Evolutionary conservation across 2,888 invertebrate genomes (phyloP).

Genomic region (Stenodema calcarata): DNA sequence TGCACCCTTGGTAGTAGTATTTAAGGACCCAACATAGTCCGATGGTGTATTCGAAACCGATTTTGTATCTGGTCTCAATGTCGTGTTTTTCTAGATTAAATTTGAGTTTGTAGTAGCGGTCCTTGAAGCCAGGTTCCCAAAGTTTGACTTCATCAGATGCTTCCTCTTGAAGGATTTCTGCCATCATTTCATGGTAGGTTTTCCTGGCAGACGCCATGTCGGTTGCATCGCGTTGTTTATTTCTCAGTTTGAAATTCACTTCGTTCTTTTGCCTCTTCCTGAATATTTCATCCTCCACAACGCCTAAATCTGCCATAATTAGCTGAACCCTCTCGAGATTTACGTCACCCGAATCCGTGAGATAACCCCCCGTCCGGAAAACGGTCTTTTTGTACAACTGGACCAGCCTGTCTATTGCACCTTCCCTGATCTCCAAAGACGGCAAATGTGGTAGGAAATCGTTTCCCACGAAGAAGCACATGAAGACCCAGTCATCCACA

Average conservation of each 20-base stretch:
- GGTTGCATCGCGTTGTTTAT: slow-evolving; percentile 73
- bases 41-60: slow-evolving; percentile 91
- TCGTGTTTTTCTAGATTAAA: slow-evolving; percentile 81
- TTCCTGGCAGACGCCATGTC: slow-evolving; percentile 55
- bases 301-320: slow-evolving; percentile 92
- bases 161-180: slow-evolving; percentile 63
- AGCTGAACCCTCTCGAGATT: slow-evolving; percentile 91
- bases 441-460: slow-evolving; percentile 98
- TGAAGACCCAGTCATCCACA: slow-evolving; percentile 96
- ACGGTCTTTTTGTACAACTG: slow-evolving; percentile 93
- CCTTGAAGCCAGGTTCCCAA: slow-evolving; percentile 98
- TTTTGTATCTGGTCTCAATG: slow-evolving; percentile 85
- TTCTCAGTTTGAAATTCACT: slow-evolving; percentile 77
- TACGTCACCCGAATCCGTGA: slow-evolving; percentile 94
- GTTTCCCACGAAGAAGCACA: slow-evolving; percentile 99
- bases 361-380: slow-evolving; percentile 91
- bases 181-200: slow-evolving; percentile 57
- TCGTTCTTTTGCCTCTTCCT: slow-evolving; percentile 88
- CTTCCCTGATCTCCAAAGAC: slow-evolving; percentile 94
- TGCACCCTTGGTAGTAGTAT: slow-evolving; percentile 98
- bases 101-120: slow-evolving; percentile 95
- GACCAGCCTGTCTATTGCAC: slow-evolving; percentile 93
- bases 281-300: slow-evolving; percentile 96
- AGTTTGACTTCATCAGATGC: slow-evolving; percentile 87
- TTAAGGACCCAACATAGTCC: slow-evolving; percentile 98